Evolutionary conservation across 2,888 invertebrate species (phyloP).

Genomic region (Nematopogon swammerdamellus): DNA sequence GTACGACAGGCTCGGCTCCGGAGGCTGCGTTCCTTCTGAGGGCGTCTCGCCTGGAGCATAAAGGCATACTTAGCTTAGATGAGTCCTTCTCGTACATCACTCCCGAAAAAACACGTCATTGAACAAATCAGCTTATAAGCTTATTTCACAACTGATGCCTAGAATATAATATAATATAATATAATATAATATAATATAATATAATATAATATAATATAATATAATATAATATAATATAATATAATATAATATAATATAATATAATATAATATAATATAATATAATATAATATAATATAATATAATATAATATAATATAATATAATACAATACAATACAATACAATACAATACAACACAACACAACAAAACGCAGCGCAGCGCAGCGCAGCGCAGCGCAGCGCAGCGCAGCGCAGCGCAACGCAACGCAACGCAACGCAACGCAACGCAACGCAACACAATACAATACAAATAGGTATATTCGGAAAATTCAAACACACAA

Average conservation of each 20-base stretch:
- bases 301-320: not conserved
- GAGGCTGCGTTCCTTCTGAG: constrained; percentile 41
- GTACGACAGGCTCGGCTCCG: constrained; percentile 70
- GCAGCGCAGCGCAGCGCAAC: not conserved
- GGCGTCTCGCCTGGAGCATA: constrained; percentile 33
- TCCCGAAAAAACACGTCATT: no score
- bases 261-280: not conserved
- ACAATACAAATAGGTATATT: no score
- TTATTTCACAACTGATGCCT: no score
- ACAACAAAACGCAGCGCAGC: no score
- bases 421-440: not conserved
- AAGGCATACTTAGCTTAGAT: not conserved
- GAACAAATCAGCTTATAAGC: no score
- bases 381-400: not conserved
- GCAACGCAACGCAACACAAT: no score
- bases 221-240: not conserved
- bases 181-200: not conserved
- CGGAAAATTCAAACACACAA: no score
- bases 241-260: not conserved
- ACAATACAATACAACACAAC: no score
- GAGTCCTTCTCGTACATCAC: no score
- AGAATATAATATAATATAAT: no score
- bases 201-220: not conserved
- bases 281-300: not conserved
- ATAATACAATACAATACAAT: no score